phyloP scores from a whole-genome alignment of 2,113 vertebrate genomes.

The Alligator mississippiensis region DNA sequence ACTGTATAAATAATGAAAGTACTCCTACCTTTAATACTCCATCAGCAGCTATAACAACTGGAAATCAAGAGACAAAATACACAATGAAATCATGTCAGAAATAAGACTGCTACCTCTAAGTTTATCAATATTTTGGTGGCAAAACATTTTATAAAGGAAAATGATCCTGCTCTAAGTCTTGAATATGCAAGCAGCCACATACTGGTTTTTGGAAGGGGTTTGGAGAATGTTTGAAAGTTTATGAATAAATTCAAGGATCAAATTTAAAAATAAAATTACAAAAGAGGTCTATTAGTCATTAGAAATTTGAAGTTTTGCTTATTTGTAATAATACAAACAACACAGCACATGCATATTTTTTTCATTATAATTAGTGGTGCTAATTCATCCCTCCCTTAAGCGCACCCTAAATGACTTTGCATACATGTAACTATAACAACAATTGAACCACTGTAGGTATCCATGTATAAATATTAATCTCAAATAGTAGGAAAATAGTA shows the following conservation, averaged over 20 bases:
- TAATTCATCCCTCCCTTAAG: neutral
- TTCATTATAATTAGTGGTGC: neutral
- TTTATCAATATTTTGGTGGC: neutral
- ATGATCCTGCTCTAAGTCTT: neutral
- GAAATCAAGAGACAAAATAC: conserved; percentile 69
- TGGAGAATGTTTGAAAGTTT: conserved; percentile 3
- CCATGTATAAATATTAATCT: neutral
- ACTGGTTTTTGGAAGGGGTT: conserved; percentile 9
- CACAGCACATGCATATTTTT: neutral
- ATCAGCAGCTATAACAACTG: conserved; percentile 94
- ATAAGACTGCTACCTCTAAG: neutral
- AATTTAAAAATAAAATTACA: neutral
- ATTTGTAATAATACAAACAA: neutral
- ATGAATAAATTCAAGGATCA: neutral
- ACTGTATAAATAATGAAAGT: conserved; percentile 16
- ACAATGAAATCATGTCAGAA: conserved; percentile 36
- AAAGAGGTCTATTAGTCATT: neutral
- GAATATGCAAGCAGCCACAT: neutral
- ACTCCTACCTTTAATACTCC: conserved; percentile 91
- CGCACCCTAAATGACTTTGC: neutral
- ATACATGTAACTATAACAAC: neutral
- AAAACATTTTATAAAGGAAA: conserved; percentile 15
- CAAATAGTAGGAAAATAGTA: neutral
- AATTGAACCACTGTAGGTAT: neutral
- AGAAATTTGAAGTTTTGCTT: neutral